phyloP scores from a whole-genome alignment of 2,113 vertebrate genomes.

The Emydocephalus ijimae region DNA sequence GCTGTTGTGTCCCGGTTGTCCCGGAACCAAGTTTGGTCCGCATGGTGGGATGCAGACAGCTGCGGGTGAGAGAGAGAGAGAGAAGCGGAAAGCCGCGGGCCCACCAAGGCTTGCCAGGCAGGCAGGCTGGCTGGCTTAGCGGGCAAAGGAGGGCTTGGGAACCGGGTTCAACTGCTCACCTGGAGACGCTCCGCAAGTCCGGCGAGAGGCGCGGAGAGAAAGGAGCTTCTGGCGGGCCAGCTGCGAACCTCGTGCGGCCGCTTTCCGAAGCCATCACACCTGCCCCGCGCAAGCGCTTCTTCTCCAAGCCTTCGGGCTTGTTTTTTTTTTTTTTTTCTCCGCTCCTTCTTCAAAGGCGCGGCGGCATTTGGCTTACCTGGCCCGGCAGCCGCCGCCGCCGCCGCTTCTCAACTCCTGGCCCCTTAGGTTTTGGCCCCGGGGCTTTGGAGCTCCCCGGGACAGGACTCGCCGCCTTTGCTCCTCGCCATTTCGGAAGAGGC shows the following conservation, averaged over 20 bases:
- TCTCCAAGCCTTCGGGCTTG: background rate
- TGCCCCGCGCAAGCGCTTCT: background rate
- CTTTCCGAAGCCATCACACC: background rate
- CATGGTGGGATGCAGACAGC: slow-evolving; percentile 32
- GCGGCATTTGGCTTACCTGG: slow-evolving; percentile 1
- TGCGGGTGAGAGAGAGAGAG: slow-evolving; percentile 29
- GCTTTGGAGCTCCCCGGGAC: background rate
- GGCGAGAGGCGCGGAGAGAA: background rate
- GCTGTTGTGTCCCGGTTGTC: slow-evolving; percentile 48
- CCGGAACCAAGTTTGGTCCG: slow-evolving; percentile 26
- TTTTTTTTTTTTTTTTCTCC: background rate
- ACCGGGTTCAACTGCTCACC: background rate
- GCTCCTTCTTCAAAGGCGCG: background rate
- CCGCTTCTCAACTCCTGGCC: background rate
- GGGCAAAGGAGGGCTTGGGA: background rate
- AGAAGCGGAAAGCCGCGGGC: background rate
- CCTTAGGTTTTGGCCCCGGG: background rate
- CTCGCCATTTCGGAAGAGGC: background rate
- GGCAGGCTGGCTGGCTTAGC: background rate
- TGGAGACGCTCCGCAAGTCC: background rate
- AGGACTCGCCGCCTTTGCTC: background rate
- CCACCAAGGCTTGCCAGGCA: background rate
- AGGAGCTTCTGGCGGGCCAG: background rate
- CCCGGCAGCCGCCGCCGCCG: background rate
- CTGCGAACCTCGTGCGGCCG: background rate